Evolutionary conservation across 2,888 invertebrate species (phyloP), one percentile per base, ranked within the genome.

Genomic region (Gastracanthus pulcherrimus): DNA sequence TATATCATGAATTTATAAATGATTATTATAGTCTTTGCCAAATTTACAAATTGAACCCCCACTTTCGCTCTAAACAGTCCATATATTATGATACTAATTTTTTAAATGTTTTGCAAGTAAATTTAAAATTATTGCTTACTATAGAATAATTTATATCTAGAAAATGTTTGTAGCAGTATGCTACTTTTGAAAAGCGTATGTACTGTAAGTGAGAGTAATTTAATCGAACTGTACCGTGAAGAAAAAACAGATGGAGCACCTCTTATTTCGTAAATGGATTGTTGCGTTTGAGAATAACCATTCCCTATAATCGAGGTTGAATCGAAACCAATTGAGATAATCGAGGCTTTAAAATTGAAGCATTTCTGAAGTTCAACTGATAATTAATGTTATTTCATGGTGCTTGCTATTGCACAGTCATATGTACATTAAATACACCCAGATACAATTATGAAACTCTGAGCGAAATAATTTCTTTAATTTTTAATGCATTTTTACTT

Each of bases 281-380:
- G 41, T 58, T 72, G 55, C 23, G 78, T 71, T 64, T 38, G 62
- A 71, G 31, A 64, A 48, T 45, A 77, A 70, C 60, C 77, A 70
- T 70, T 77, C 23, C 29, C 45, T 9, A 60, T 79, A 79, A 74
- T 74, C 58, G 67, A 72, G 34, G 51, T 11, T 31, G 19, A 71
- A 48, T 66, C 67, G 74, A 67, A 66, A 41, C 58, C 60, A 79
- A 79, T 74, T 45, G 36, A 58, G 67, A 60, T 74, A 58, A 79
- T 74, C 36, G 79, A 45, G 34, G 34, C 48, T 62, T 70, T 77
- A 60, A 69, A 60, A 70, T 34, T 19, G 34, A 62, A 60, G 26
- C 69, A 29, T 48, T 60, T 23, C 48, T 19, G 26, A 70, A 70
- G 70, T 70, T 77, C 3, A 34, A 62, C 23, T 36, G 34, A 48